Percentiles rank a stretch among this genome's conserved stretches.
These are phyloP conservation scores for Cataglyphis altisquamis DNA, from an alignment of 2,888 invertebrate genomes.

Conservation along the genomic window DNA sequence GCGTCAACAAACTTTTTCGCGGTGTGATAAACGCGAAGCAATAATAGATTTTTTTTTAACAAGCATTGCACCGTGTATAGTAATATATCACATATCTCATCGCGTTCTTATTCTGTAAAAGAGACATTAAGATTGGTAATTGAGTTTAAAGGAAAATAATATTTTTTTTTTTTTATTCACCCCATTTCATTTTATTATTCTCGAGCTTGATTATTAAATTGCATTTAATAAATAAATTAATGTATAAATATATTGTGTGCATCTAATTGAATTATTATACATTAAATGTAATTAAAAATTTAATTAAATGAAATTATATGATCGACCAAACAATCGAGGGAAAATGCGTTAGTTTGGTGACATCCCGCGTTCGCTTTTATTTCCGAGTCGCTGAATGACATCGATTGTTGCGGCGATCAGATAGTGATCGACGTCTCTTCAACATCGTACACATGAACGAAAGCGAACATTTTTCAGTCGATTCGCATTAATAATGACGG, in stretches of 20 bases:
- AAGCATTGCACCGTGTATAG: background rate
- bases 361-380: background rate
- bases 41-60: background rate
- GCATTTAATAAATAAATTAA: background rate
- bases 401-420: slow-evolving; percentile 23
- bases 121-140: background rate
- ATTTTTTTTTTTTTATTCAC: background rate
- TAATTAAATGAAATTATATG: slow-evolving; percentile 16
- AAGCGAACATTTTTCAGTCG: slow-evolving; percentile 22
- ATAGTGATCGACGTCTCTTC: slow-evolving; percentile 16
- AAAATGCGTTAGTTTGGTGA: slow-evolving; percentile 1
- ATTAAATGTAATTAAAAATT: slow-evolving; percentile 22
- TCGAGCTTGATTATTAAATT: background rate
- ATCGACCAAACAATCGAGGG: background rate
- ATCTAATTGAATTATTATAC: background rate
- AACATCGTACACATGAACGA: slow-evolving; percentile 6
- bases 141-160: background rate
- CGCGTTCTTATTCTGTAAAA: background rate
- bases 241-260: background rate
- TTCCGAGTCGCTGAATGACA: slow-evolving; percentile 22
- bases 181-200: slow-evolving; percentile 3
- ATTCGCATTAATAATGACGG: slow-evolving; percentile 3
- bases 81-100: too few species aligned
- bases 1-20: background rate
- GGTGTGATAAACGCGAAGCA: background rate